These are phyloP conservation scores for Habropoda laboriosa DNA, from an alignment of 1,140 invertebrate genomes.

Conservation along the genomic window DNA sequence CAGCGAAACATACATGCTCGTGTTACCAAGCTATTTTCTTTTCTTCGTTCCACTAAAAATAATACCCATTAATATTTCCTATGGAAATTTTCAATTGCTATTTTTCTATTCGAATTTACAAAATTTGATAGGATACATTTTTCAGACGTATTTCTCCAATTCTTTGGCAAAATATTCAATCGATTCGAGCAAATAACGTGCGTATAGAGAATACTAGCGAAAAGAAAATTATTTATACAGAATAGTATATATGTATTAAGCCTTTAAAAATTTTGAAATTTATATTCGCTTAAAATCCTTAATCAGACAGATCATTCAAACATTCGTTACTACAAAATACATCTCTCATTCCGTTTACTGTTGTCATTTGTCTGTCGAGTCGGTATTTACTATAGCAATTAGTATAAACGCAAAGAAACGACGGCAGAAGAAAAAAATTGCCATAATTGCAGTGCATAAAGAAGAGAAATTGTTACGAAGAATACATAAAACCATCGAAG, in stretches of 20 bases:
- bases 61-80: too few relatives aligned
- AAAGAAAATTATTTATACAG: too few relatives aligned
- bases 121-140: too few relatives aligned
- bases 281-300: too few relatives aligned
- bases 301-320: neutral
- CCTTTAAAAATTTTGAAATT: too few relatives aligned
- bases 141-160: too few relatives aligned
- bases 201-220: too few relatives aligned
- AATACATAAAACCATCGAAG: neutral
- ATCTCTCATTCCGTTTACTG: neutral
- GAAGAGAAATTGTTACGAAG: conserved; percentile 8
- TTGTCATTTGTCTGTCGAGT: neutral
- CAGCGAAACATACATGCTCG: neutral
- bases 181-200: too few relatives aligned
- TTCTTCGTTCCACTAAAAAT: neutral
- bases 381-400: neutral
- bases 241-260: neutral
- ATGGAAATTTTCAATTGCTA: too few relatives aligned
- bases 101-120: too few relatives aligned
- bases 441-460: conserved; percentile 10
- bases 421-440: neutral
- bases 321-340: neutral
- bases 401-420: neutral
- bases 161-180: too few relatives aligned
- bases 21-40: neutral